These are phyloP conservation scores for Vidua macroura DNA, from an alignment of 2,113 vertebrate genomes.

Conservation along the genomic window DNA sequence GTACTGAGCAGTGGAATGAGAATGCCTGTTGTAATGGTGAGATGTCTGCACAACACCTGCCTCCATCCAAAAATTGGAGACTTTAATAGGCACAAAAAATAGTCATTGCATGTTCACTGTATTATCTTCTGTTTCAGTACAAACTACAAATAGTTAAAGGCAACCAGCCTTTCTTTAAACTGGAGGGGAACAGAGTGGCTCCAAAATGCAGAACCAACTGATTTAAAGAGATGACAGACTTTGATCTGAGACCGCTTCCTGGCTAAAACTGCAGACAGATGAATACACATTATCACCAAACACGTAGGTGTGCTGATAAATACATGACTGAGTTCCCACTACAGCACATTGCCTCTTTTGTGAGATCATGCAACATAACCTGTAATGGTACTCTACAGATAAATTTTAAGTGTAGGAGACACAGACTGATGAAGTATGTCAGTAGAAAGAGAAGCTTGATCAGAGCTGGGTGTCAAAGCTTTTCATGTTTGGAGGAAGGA, in stretches of 20 bases:
- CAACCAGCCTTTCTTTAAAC: neutral
- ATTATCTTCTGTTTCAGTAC: neutral
- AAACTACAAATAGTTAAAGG: neutral
- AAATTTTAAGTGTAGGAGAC: neutral
- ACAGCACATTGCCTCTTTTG: neutral
- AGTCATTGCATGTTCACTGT: neutral
- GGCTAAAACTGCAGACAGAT: neutral
- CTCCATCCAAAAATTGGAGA: neutral
- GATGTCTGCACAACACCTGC: neutral
- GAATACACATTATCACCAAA: neutral
- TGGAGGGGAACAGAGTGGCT: neutral
- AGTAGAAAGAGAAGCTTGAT: neutral
- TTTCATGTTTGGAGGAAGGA: neutral
- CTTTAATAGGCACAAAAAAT: neutral
- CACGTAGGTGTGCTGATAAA: neutral
- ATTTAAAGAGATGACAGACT: neutral
- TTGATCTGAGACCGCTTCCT: constrained; percentile 12
- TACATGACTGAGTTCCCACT: neutral
- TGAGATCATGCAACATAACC: neutral
- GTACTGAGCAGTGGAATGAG: neutral
- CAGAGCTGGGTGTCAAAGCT: neutral
- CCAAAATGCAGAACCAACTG: neutral
- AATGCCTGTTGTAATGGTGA: neutral
- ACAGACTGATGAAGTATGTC: neutral
- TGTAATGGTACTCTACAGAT: neutral